These are phyloP conservation scores for Vimba vimba DNA, from an alignment of 2,113 vertebrate genomes.

Conservation along the genomic window DNA sequence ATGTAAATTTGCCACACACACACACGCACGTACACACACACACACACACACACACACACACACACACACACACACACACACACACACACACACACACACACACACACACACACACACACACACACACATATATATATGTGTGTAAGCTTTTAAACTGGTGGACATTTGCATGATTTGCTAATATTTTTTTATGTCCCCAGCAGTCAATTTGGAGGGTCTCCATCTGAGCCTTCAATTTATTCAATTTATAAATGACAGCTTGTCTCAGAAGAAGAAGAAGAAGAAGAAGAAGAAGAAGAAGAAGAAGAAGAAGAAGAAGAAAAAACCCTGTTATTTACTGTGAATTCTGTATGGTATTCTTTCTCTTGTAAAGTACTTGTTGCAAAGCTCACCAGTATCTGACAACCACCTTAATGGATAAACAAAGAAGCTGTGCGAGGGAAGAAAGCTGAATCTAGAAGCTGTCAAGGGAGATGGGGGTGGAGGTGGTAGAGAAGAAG, in stretches of 20 bases:
- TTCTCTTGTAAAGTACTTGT: neutral
- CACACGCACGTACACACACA: too few species aligned
- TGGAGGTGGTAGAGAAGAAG: constrained; percentile 1
- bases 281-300: too few species aligned
- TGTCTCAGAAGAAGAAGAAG: neutral
- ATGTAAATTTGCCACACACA: too few species aligned
- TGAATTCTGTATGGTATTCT: constrained; percentile 5
- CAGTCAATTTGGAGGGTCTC: constrained; percentile 1
- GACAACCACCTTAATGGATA: neutral
- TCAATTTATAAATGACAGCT: constrained; percentile 39
- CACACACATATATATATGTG: too few species aligned
- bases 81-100: too few species aligned
- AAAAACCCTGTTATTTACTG: neutral
- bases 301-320: too few species aligned
- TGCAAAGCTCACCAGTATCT: neutral
- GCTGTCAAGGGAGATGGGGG: constrained; percentile 9
- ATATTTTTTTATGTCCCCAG: neutral
- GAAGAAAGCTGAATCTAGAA: constrained; percentile 22
- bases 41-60: too few species aligned
- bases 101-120: too few species aligned
- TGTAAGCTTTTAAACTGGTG: neutral
- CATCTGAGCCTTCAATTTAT: constrained; percentile 17
- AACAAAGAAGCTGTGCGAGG: neutral
- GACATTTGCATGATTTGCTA: constrained; percentile 4
- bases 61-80: too few species aligned